Evolutionary conservation across 2,888 invertebrate genomes (phyloP).

Genomic region (Brachylomia viminalis): DNA sequence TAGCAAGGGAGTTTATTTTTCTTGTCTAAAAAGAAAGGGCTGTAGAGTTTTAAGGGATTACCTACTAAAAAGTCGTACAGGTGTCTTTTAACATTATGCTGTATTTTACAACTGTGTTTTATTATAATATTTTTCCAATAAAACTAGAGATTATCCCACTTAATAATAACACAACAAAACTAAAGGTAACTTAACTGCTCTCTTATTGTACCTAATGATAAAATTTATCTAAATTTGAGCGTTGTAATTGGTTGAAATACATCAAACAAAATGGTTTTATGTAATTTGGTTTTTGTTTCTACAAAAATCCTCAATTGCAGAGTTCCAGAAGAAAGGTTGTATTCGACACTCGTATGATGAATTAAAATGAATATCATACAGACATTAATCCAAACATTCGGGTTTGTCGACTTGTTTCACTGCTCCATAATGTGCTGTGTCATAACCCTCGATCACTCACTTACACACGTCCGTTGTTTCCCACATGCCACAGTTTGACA

Average conservation of each 20-base stretch:
- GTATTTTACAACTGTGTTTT: background rate
- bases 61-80: background rate
- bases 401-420: conserved; percentile 11
- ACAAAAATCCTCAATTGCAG: background rate
- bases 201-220: background rate
- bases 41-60: background rate
- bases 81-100: background rate
- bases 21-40: background rate
- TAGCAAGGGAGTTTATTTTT: background rate
- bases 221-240: background rate
- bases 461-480: conserved; percentile 64
- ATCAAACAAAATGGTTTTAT: background rate
- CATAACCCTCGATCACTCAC: conserved; percentile 58
- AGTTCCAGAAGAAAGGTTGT: background rate
- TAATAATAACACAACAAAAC: background rate
- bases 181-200: background rate
- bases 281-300: too few relatives aligned
- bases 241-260: too few relatives aligned
- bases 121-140: background rate
- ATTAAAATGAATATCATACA: background rate
- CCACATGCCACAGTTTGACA: conserved; percentile 70
- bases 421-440: conserved; percentile 41
- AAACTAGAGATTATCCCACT: background rate
- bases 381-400: background rate
- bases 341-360: background rate